These are phyloP conservation scores for Romanogobio albipinnatus DNA, from an alignment of 2,113 vertebrate species.

Conservation along the genomic window DNA sequence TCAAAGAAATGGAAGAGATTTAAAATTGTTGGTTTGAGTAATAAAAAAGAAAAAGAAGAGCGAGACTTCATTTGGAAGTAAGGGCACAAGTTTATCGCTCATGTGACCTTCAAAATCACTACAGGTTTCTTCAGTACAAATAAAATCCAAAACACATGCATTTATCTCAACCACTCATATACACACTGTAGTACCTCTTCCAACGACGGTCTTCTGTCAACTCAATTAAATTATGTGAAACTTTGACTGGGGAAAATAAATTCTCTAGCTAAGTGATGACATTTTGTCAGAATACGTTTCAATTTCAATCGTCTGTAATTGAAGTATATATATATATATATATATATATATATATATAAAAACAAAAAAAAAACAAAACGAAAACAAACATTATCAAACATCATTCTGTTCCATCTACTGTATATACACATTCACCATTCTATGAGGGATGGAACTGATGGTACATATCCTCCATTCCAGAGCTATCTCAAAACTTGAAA, in stretches of 20 bases:
- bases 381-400: neutral
- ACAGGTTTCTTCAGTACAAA: conserved; percentile 40
- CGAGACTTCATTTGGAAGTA: neutral
- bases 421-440: conserved; percentile 9
- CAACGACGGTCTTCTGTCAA: neutral
- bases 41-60: conserved; percentile 7
- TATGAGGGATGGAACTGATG: neutral
- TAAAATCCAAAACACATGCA: conserved; percentile 44
- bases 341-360: neutral
- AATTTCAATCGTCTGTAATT: neutral
- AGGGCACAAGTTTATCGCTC: conserved; percentile 26
- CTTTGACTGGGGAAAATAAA: neutral
- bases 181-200: conserved; percentile 9
- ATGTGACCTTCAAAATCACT: conserved; percentile 22
- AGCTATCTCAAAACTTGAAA: neutral
- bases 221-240: conserved; percentile 4
- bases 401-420: neutral
- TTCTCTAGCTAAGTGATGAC: neutral
- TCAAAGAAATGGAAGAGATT: neutral
- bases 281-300: neutral
- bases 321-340: neutral
- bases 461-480: neutral
- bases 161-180: conserved; percentile 7
- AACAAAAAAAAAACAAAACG: neutral
- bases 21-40: neutral